A percentile compares a stretch with the other conserved stretches of the same genome.
Evolutionary conservation across 2,113 vertebrate species (phyloP).

Genomic region (Petaurus breviceps): DNA sequence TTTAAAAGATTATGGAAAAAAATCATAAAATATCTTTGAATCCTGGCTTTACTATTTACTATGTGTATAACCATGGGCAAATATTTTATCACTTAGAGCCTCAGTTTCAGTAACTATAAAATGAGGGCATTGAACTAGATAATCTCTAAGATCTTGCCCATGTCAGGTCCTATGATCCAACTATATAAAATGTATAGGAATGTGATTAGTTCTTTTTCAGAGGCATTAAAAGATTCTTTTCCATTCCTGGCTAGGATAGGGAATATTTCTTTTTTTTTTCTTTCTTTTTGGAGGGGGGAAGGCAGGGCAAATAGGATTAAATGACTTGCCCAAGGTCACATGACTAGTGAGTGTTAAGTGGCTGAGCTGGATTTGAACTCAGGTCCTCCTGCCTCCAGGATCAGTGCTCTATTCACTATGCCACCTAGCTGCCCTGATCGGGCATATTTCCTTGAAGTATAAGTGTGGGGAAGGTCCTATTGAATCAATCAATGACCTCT

Average conservation of each 20-base stretch:
- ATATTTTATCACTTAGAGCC: background rate
- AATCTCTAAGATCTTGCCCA: background rate
- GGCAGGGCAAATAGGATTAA: too few species aligned
- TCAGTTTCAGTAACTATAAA: background rate
- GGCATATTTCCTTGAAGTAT: background rate
- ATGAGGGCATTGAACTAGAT: background rate
- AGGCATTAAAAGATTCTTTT: background rate
- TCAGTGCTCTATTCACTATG: too few species aligned
- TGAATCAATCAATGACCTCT: background rate
- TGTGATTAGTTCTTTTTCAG: background rate
- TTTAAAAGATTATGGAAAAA: background rate
- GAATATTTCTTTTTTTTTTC: background rate
- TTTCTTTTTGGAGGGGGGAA: too few species aligned
- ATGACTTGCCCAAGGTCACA: too few species aligned
- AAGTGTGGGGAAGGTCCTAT: background rate
- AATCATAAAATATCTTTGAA: background rate
- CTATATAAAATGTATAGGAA: background rate
- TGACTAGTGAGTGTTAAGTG: too few species aligned
- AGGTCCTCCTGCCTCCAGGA: too few species aligned
- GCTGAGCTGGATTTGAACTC: too few species aligned
- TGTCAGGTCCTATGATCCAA: background rate
- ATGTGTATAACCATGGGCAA: background rate
- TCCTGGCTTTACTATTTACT: background rate
- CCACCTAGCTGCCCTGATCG: too few species aligned
- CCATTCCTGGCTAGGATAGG: background rate